Evolutionary conservation across 2,797 vertebrate species (phyloP).

Genomic region (Scomberomorus guttatus): DNA sequence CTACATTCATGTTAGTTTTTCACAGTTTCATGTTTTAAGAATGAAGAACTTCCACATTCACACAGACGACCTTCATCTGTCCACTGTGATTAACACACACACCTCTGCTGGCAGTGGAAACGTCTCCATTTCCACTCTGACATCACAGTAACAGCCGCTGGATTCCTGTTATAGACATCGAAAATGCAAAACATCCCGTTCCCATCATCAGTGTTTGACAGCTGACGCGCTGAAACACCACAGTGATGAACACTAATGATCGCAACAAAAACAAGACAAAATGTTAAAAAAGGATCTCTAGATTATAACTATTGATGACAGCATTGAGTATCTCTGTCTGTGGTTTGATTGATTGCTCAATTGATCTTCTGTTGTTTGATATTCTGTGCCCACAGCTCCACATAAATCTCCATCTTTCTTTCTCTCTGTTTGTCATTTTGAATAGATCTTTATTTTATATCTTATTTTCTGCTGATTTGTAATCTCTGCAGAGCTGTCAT

Average conservation of each 20-base stretch:
- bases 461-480: neutral
- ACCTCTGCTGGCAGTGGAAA: neutral
- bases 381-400: neutral
- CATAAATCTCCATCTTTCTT: neutral
- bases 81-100: too few species aligned
- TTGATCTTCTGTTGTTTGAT: conserved; percentile 12
- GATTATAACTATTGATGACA: conserved; percentile 1
- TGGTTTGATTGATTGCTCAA: conserved; percentile 4
- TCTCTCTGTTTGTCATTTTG: neutral
- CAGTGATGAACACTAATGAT: neutral
- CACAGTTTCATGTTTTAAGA: too few species aligned
- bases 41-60: too few species aligned
- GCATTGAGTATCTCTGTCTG: neutral
- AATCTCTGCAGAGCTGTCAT: neutral
- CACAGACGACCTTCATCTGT: too few species aligned
- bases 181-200: neutral
- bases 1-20: too few species aligned
- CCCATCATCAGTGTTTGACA: neutral
- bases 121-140: too few species aligned
- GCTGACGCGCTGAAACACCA: neutral
- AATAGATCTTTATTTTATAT: neutral
- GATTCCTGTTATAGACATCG: neutral
- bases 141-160: too few species aligned
- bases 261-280: neutral
- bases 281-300: neutral